Evolutionary conservation across 35 echinoderm and acorn worm genomes (phyloP), one percentile per base, ranked within the genome.

Genomic region (Acanthaster planci): DNA sequence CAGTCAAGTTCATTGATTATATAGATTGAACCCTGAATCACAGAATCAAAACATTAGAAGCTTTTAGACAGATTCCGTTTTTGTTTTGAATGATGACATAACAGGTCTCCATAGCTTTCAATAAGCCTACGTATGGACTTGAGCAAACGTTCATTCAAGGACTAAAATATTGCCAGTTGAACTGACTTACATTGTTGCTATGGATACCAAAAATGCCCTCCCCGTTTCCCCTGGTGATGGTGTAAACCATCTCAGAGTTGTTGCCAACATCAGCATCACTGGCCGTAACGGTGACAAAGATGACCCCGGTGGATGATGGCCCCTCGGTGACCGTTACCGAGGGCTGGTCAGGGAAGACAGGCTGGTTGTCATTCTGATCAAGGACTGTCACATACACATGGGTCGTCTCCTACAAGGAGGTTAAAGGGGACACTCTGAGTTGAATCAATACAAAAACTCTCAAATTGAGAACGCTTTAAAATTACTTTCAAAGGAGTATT

Each of bases 361-460:
- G 93, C 17, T 60, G 51, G 60, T 95, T 95, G 89, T 95, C 93
- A 50, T 95, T 95, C 38, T 78, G 52, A 54, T 95, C 93, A 19
- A 40, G 26, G 53, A 95, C 84, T 14, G 60, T 95, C 68, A 95
- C 84, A n/a, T 77, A 60, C 1, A 86, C 88, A 0, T 76, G 42
- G 31, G 84, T 87, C 9, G 82, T 91, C 6, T 84, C 85, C 82
- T 91, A 34, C 10, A 37, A 32, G 77, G 30, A 54, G 39, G 55
- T 64, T 27, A 67, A 84, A 84, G 31, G 60, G 23, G n/a, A n/a
- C n/a, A n/a, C n/a, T n/a, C n/a, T n/a, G n/a, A n/a, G n/a, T n/a
- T n/a, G n/a, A n/a, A n/a, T n/a, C n/a, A n/a, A n/a, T n/a, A n/a
- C n/a, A n/a, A n/a, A n/a, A n/a, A n/a, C n/a, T n/a, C n/a, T n/a